Evolutionary conservation across 2,797 vertebrate species (phyloP).

Genomic region (Heteromormyrus szaboi): DNA sequence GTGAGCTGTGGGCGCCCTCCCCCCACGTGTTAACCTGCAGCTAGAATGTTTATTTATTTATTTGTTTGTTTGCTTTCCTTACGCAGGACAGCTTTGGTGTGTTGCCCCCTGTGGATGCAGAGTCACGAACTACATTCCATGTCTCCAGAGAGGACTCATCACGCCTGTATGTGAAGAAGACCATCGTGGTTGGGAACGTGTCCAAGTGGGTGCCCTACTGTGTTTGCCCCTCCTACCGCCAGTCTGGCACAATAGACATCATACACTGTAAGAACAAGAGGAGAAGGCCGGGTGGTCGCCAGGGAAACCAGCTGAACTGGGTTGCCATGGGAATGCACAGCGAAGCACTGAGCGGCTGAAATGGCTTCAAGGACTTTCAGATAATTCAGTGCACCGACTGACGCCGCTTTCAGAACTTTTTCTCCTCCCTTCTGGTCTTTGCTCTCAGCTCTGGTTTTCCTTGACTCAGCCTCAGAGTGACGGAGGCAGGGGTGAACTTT

Average conservation of each 20-base stretch:
- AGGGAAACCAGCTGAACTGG: neutral
- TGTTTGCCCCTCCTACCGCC: neutral
- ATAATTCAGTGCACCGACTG: neutral
- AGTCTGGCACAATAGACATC: neutral
- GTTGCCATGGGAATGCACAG: neutral
- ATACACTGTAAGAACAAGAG: neutral
- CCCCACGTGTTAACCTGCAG: neutral
- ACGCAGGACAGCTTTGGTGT: slow-evolving; percentile 77
- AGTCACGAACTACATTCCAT: slow-evolving; percentile 72
- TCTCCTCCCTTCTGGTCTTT: neutral
- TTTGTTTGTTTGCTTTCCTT: neutral
- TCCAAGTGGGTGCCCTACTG: slow-evolving; percentile 75
- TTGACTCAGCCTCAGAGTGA: neutral
- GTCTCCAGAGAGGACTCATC: slow-evolving; percentile 77
- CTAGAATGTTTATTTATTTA: neutral
- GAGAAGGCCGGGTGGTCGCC: neutral
- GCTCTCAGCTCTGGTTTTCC: neutral
- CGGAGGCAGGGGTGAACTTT: neutral
- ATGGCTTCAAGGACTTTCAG: neutral
- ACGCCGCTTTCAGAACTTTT: neutral
- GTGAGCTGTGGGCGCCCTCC: neutral
- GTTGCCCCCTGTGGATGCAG: slow-evolving; percentile 60
- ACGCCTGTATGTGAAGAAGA: slow-evolving; percentile 93
- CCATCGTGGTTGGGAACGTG: slow-evolving; percentile 95
- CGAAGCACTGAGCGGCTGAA: neutral